phyloP scores from a whole-genome alignment of 2,888 invertebrate genomes.

The Nudaria mundana region DNA sequence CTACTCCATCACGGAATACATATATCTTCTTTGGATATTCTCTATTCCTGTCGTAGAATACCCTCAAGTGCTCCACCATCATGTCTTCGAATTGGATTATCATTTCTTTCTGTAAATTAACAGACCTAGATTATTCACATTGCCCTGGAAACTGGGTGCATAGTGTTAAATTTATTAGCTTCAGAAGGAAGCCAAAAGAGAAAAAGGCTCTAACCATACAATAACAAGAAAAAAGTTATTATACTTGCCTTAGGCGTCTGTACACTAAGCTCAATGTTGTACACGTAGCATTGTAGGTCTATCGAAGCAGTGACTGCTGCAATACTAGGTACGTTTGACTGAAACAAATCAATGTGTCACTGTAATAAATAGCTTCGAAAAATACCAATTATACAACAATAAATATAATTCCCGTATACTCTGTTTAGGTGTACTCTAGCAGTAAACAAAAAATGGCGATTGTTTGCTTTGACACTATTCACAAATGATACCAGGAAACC shows the following conservation, averaged over 20 bases:
- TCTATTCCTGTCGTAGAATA: constrained; percentile 73
- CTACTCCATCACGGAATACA: constrained; percentile 93
- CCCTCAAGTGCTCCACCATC: constrained; percentile 82
- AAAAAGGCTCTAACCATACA: too few species aligned
- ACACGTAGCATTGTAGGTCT: constrained; percentile 84
- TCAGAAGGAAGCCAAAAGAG: too few species aligned
- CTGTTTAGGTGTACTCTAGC: too few species aligned
- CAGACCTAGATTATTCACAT: background rate
- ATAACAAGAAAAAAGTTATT: background rate
- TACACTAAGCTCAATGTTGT: constrained; percentile 88
- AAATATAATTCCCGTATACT: too few species aligned
- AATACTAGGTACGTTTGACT: constrained; percentile 82
- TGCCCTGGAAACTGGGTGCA: too few species aligned
- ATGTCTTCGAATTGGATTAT: constrained; percentile 87
- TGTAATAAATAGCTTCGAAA: background rate
- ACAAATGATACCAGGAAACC: too few species aligned
- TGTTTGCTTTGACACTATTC: too few species aligned
- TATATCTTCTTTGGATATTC: constrained; percentile 83
- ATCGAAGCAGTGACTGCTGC: constrained; percentile 89
- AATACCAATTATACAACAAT: background rate
- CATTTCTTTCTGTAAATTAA: constrained; percentile 81
- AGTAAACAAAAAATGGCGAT: too few species aligned
- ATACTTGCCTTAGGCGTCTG: constrained; percentile 83
- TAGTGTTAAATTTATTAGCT: too few species aligned
- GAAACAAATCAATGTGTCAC: constrained; percentile 17